Percentiles rank a stretch among this genome's conserved stretches.
These are phyloP conservation scores for Eublepharis macularius DNA, from an alignment of 2,113 vertebrate species.

Conservation along the genomic window DNA sequence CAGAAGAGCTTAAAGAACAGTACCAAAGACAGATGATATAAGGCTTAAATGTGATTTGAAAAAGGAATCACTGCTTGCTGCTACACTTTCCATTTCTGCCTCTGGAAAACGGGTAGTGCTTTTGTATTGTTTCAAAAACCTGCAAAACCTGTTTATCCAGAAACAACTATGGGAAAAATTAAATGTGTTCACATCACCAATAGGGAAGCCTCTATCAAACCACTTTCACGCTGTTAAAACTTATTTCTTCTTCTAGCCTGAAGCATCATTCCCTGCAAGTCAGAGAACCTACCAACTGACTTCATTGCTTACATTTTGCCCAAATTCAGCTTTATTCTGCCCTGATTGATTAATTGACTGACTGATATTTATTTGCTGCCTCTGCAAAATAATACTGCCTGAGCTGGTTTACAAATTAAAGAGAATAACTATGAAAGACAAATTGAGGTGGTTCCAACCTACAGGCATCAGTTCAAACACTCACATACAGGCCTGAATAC, in stretches of 20 bases:
- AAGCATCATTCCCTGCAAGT: not conserved
- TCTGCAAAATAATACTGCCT: no score
- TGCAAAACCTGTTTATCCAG: not conserved
- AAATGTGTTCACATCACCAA: not conserved
- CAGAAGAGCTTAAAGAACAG: not conserved
- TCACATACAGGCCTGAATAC: not conserved
- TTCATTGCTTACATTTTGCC: not conserved
- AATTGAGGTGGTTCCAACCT: not conserved
- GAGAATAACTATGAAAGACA: no score
- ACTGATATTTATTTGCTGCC: no score
- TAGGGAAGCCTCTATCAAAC: not conserved
- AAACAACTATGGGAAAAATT: not conserved
- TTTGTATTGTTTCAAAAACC: not conserved
- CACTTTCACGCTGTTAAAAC: not conserved
- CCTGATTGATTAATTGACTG: not conserved
- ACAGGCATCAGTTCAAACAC: not conserved
- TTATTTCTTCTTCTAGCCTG: not conserved
- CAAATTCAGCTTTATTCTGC: rapidly evolving
- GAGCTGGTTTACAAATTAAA: no score
- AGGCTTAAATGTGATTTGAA: not conserved
- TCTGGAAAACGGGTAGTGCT: not conserved
- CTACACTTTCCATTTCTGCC: not conserved
- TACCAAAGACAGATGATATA: not conserved
- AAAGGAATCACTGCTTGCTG: not conserved
- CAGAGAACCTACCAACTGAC: not conserved